Conservation (phyloP, 2,888 invertebrate genomes). For the Coelogynopora nodosa region DNA sequence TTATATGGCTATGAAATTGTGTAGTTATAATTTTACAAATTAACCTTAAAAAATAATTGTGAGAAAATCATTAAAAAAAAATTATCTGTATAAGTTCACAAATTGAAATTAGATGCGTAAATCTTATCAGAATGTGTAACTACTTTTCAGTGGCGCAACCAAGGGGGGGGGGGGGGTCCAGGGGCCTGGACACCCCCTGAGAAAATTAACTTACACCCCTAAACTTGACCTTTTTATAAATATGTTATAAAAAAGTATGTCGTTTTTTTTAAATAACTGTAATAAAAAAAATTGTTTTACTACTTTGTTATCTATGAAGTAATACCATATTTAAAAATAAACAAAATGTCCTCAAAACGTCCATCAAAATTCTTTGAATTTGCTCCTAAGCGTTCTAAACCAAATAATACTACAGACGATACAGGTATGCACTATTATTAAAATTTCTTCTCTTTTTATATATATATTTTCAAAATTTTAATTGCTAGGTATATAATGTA, state of each 20-base stretch:
- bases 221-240: background rate
- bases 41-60: too few relatives aligned
- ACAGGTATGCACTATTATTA: too few relatives aligned
- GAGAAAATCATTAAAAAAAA: too few relatives aligned
- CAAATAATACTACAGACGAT: too few relatives aligned
- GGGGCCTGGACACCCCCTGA: background rate
- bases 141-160: background rate
- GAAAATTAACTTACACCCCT: background rate
- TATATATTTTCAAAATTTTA: too few relatives aligned
- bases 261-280: background rate
- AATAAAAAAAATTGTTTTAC: background rate
- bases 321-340: background rate
- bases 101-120: too few relatives aligned
- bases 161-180: background rate
- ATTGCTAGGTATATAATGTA: too few relatives aligned
- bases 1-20: too few relatives aligned
- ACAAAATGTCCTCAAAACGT: background rate
- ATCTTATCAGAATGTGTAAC: too few relatives aligned
- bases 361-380: background rate
- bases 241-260: background rate
- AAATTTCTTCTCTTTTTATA: too few relatives aligned
- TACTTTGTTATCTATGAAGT: background rate
- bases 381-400: background rate
- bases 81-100: too few relatives aligned
- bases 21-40: too few relatives aligned